Conservation (phyloP, 2,113 vertebrate genomes). For the Orientallactaga bullata region DNA sequence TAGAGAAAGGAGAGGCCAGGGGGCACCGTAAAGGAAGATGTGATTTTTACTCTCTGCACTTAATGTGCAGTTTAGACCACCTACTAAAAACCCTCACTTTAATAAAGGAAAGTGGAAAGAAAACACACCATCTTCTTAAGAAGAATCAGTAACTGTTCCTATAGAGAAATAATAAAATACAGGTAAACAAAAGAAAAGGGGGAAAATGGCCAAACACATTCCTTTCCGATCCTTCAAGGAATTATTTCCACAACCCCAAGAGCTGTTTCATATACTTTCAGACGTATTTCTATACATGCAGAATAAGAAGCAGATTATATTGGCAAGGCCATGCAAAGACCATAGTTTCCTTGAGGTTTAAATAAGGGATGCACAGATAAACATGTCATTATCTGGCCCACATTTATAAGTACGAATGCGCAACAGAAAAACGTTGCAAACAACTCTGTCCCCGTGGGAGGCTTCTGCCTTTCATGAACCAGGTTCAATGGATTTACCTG, state of each 20-base stretch:
- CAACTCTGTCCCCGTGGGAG: background rate
- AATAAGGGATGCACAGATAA: background rate
- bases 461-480: no score
- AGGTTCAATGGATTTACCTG: no score
- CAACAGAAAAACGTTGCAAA: background rate
- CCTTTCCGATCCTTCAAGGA: background rate
- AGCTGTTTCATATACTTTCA: background rate
- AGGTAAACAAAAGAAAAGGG: conserved; percentile 3
- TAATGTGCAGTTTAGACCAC: background rate
- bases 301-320: background rate
- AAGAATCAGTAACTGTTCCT: background rate
- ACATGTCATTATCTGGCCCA: background rate
- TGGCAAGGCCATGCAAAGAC: background rate
- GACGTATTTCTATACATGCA: background rate
- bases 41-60: background rate
- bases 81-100: background rate
- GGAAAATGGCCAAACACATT: background rate
- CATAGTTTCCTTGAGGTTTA: background rate
- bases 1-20: background rate
- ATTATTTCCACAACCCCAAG: background rate
- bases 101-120: background rate
- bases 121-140: background rate
- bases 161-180: background rate
- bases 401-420: background rate
- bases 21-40: background rate